Base-by-base conservation (phyloP, 2,888 invertebrate genomes). In the Eupithecia subfuscata region DNA sequence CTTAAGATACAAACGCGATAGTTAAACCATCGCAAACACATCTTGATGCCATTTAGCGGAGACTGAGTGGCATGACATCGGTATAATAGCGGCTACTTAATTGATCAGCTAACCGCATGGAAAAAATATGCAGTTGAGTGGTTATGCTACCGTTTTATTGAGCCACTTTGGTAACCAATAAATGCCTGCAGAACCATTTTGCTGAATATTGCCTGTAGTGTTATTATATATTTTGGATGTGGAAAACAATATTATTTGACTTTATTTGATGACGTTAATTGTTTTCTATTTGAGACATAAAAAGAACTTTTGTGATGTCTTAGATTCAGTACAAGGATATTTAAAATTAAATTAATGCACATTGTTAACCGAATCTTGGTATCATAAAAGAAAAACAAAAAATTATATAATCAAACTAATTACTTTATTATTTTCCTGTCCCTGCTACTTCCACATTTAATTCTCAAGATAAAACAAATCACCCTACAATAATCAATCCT, bases 1-100 rank as follows among this genome's bases (percentile, higher is more conserved):
- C 90, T 92, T 88, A 88, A 87, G 89, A 90, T 87, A 89, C 88
- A 89, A 89, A 74, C 68, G 89, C 88, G 91, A 91, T 91, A 87
- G 87, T 89, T 88, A 88, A 87, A 79, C 85, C 80, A 87, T 87
- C 87, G 86, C 87, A 83, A 84, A 88, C 89, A 87, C 86, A 91
- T 90, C 90, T 88, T 84, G 89, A 87, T 90, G 89, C 86, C 86
- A 88, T 90, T 90, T 88, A 88, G 82, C 83, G 83, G 85, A 86
- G 84, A 88, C 87, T 87, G 85, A 85, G 86, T 86, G 86, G 79
- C 75, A 79, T 70, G 70, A 37, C 70, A 63, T 71, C 60, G 63
- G 43, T 63, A 43, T 81, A 81, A 79, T 81, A 80, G 79, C 83
- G 84, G 85, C 82, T 87, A 87, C 88, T 91, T 91, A 92, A 92